Percentiles rank a stretch among this genome's conserved stretches.
phyloP scores from a whole-genome alignment of 2,888 invertebrate species.

The Trichacis sp. region DNA sequence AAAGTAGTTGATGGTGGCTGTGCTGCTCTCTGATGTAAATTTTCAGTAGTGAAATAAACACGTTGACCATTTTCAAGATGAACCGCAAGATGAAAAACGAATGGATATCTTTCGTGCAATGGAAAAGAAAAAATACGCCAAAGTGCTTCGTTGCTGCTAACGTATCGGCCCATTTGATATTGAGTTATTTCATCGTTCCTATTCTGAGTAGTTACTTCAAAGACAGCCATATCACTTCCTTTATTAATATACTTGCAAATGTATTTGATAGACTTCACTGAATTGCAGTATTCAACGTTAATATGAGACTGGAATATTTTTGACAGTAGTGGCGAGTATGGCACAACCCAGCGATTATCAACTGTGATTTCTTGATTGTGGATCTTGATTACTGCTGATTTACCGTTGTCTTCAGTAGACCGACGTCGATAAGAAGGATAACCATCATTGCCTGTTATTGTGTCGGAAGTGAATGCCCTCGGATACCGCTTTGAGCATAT shows the following conservation, averaged over 20 bases:
- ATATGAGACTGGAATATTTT: slow-evolving; percentile 54
- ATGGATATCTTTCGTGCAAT: background rate
- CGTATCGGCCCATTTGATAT: slow-evolving; percentile 47
- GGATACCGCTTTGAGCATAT: slow-evolving; percentile 62
- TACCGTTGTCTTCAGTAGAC: slow-evolving; percentile 18
- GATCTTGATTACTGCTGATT: slow-evolving; percentile 26
- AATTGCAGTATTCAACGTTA: slow-evolving; percentile 49
- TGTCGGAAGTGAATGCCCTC: slow-evolving; percentile 46
- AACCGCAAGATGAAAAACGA: background rate
- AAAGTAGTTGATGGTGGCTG: background rate
- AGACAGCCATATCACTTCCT: slow-evolving; percentile 32
- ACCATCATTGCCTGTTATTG: slow-evolving; percentile 52
- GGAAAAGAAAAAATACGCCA: background rate
- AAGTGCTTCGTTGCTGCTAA: background rate
- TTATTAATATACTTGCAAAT: slow-evolving; percentile 61
- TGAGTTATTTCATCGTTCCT: slow-evolving; percentile 44
- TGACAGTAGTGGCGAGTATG: slow-evolving; percentile 45
- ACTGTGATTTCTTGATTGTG: slow-evolving; percentile 11
- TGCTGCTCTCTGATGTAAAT: background rate
- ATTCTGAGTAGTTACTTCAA: background rate
- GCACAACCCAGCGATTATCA: slow-evolving; percentile 46
- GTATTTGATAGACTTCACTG: background rate
- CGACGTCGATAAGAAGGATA: slow-evolving; percentile 59
- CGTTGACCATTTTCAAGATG: background rate
- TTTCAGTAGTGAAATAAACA: background rate